phyloP scores from a whole-genome alignment of 1,140 invertebrate genomes.

The Mactra quadrangularis region DNA sequence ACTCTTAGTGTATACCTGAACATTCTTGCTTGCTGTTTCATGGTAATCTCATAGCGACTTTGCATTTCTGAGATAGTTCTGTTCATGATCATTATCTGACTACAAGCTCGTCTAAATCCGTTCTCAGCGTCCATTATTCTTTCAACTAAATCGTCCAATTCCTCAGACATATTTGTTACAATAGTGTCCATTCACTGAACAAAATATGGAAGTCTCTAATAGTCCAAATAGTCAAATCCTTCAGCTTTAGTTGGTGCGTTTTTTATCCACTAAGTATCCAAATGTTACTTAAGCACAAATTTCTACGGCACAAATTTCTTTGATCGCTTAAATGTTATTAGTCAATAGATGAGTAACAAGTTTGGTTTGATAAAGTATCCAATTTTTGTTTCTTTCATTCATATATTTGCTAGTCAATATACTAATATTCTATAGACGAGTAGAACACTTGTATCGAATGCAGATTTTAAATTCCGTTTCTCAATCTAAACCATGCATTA shows the following conservation, averaged over 20 bases:
- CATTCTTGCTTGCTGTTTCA: conserved; percentile 69
- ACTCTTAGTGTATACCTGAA: conserved; percentile 76
- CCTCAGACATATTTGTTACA: background rate
- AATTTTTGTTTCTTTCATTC: no score
- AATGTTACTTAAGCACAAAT: background rate
- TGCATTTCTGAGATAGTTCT: conserved; percentile 71
- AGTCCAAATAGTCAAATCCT: background rate
- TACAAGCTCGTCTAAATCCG: conserved; percentile 71
- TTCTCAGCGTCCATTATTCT: conserved; percentile 67
- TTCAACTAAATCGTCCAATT: conserved; percentile 6
- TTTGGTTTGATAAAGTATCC: no score
- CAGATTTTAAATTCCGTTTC: background rate
- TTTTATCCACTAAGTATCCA: background rate
- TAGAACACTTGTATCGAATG: no score
- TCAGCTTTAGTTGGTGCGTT: background rate
- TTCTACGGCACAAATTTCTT: background rate
- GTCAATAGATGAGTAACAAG: no score
- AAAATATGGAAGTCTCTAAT: background rate
- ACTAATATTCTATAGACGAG: no score
- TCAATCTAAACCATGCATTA: background rate
- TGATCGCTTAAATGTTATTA: no score
- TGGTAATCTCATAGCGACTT: conserved; percentile 73
- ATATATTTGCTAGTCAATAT: no score
- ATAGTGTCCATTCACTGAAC: background rate
- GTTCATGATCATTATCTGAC: conserved; percentile 75